Evolutionary conservation across 2,888 invertebrate genomes (phyloP), one percentile per base, ranked within the genome.

Genomic region (Drosophila nr. perissopoda): DNA sequence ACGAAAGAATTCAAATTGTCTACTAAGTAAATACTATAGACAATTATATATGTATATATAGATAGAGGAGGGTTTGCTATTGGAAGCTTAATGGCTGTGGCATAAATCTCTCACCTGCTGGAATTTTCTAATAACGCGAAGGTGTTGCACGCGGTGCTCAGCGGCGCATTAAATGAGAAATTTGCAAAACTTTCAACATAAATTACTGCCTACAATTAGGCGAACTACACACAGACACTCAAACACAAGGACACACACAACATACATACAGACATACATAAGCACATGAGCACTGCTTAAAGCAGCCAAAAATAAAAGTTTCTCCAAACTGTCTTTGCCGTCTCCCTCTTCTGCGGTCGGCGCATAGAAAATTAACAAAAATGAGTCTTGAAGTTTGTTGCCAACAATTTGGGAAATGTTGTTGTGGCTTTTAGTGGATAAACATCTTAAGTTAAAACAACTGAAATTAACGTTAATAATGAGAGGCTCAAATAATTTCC

Each of bases 91-190:
- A 82, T 78, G 82, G 73, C 70, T 65, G 48, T 70, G 73, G 72
- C 83, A 88, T 88, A 87, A 85, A 87, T 85, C 88, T 85, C 65
- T 73, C 65, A 80, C 89, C 87, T 82, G 73, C 59, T 76, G 87
- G 85, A 88, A 88, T 86, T 88, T 83, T 86, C 78, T 88, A 88
- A 85, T 85, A 85, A 74, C 78, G 74, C 66, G 74, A 86, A 86
- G 80, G 85, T 86, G 83, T 86, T 88, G 83, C 73, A 78, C 74
- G 27, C 33, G 2, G 2, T 27, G 79, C 81, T 69, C 78, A 73
- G 45, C 74, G 69, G 73, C 68, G 82, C 82, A 76, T 82, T 76
- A 88, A 85, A 86, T 83, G 82, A 82, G 82, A 86, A 88, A 88
- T 86, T 88, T 61, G 53, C 67, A 61, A 78, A 88, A 88, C 75